Conservation (phyloP, 2,888 invertebrate species). For the Parnassius mnemosyne region DNA sequence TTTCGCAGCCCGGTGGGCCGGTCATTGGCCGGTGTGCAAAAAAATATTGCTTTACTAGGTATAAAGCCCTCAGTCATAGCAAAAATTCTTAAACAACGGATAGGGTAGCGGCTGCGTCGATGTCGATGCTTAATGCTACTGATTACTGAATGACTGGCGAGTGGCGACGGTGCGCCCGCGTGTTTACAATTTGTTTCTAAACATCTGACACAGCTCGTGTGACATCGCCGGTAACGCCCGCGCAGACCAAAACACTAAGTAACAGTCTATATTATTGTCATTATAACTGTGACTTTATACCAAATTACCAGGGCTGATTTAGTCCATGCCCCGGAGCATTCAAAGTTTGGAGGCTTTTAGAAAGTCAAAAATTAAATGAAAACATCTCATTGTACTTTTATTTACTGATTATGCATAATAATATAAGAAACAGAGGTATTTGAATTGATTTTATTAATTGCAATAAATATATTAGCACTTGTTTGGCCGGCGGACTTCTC, state of each 20-base stretch:
- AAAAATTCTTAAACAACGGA: constrained; percentile 53
- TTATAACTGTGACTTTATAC: constrained; percentile 12
- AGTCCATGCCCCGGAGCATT: no score
- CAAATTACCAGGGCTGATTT: no score
- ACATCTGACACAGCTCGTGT: constrained; percentile 52
- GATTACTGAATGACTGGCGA: constrained; percentile 27
- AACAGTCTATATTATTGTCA: constrained; percentile 18
- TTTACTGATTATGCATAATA: no score
- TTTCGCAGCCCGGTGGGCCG: constrained; percentile 70
- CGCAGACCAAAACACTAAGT: constrained; percentile 20
- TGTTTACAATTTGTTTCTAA: constrained; percentile 41
- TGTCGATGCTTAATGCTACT: constrained; percentile 21
- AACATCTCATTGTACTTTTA: no score
- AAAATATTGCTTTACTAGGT: constrained; percentile 50
- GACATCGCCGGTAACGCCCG: constrained; percentile 40
- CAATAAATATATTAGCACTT: not conserved
- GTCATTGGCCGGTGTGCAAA: constrained; percentile 73
- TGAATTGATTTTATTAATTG: no score
- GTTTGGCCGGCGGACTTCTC: not conserved
- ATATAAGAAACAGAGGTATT: no score
- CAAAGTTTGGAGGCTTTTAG: no score
- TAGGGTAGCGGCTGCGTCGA: constrained; percentile 43
- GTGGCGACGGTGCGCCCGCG: constrained; percentile 19
- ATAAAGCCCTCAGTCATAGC: constrained; percentile 62
- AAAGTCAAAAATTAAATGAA: no score